Conservation (phyloP, 2,888 invertebrate genomes). For the Acanthopleura granulata region DNA sequence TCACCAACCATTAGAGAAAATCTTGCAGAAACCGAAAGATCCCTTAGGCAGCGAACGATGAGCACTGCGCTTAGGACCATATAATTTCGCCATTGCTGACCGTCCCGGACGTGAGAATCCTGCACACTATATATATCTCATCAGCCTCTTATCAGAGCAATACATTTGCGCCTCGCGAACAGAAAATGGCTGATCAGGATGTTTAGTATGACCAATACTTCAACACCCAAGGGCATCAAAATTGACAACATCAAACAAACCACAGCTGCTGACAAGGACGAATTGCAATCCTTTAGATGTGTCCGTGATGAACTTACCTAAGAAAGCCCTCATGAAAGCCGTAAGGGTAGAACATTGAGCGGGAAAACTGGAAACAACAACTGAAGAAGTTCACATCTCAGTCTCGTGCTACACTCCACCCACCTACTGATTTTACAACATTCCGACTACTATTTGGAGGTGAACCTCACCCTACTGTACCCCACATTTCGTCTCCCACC, state of each 20-base stretch:
- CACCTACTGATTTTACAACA: no score
- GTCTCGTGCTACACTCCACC: no score
- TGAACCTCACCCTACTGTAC: not conserved
- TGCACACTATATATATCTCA: conserved; percentile 40
- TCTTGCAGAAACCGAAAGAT: conserved; percentile 29
- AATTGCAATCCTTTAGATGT: not conserved
- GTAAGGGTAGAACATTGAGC: no score
- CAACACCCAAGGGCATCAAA: conserved; percentile 25
- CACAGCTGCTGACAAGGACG: not conserved
- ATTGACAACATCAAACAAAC: conserved; percentile 3
- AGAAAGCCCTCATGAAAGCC: no score
- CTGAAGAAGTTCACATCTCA: no score
- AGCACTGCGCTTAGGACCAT: conserved; percentile 38
- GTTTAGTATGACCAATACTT: conserved; percentile 26
- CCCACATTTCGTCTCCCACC: no score
- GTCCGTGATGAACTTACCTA: conserved; percentile 18
- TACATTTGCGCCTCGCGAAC: not conserved
- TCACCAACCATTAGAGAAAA: conserved; percentile 39
- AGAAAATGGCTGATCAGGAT: conserved; percentile 29
- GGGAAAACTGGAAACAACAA: no score
- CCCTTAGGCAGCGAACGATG: conserved; percentile 38
- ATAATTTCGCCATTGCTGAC: conserved; percentile 32
- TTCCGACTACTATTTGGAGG: not conserved
- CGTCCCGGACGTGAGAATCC: conserved; percentile 36
- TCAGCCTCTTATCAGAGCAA: conserved; percentile 25